Conservation (phyloP, 2,113 vertebrate species). For the Panthera tigris region DNA sequence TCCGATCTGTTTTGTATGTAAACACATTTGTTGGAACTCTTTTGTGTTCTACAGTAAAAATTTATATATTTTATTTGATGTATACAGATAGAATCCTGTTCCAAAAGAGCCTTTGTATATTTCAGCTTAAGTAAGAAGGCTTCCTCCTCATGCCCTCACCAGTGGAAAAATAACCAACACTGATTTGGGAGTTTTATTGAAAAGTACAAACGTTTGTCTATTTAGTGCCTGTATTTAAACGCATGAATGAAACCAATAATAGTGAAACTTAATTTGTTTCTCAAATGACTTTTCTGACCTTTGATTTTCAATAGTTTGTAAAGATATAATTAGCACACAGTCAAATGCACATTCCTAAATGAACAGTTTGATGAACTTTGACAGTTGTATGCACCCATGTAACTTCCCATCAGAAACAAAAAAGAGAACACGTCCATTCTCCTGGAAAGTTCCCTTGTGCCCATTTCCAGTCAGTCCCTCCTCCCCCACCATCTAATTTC, state of each 20-base stretch:
- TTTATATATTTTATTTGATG: background rate
- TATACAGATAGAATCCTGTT: background rate
- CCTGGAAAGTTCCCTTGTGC: background rate
- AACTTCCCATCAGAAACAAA: background rate
- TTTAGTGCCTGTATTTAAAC: slow-evolving; percentile 33
- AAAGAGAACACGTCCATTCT: background rate
- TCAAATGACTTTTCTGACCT: slow-evolving; percentile 3
- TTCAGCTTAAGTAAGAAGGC: background rate
- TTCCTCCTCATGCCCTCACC: background rate
- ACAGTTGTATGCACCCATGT: background rate
- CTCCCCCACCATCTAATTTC: background rate
- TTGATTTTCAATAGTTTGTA: background rate
- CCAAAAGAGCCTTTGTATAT: background rate
- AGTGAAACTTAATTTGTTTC: slow-evolving; percentile 6
- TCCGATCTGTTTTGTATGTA: background rate
- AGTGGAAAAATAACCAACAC: background rate
- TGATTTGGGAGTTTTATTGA: background rate
- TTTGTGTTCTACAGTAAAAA: background rate
- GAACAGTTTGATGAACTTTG: slow-evolving; percentile 6
- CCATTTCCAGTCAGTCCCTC: background rate
- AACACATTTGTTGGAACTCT: background rate
- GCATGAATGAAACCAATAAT: background rate
- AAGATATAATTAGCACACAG: background rate
- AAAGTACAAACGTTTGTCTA: background rate
- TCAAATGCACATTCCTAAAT: background rate